Conservation (phyloP, 2,888 invertebrate species). For the Dyspetes luteomarginatus region DNA sequence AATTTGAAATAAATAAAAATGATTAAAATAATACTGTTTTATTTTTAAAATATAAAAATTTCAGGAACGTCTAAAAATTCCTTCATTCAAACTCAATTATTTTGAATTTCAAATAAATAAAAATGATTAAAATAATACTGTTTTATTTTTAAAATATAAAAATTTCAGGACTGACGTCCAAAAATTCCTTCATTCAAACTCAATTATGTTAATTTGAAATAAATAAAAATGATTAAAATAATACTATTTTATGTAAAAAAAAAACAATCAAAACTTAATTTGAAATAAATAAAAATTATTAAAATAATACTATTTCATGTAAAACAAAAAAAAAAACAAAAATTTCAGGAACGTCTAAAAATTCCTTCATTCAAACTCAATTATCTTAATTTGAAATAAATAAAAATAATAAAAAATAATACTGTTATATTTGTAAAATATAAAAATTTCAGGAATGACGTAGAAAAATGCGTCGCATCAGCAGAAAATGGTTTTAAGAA, state of each 20-base stretch:
- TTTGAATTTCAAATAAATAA: too few species aligned
- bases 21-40: neutral
- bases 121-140: neutral
- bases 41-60: conserved; percentile 8
- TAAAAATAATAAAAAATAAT: neutral
- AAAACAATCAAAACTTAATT: conserved; percentile 10
- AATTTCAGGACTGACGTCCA: conserved; percentile 61
- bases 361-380: too few species aligned
- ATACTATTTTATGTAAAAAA: neutral
- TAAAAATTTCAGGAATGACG: conserved; percentile 57
- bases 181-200: conserved; percentile 33
- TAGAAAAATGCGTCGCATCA: conserved; percentile 60
- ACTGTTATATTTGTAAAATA: neutral
- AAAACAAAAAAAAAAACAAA: neutral
- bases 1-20: too few species aligned
- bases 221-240: neutral
- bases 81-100: neutral
- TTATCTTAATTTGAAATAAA: too few species aligned
- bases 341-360: neutral
- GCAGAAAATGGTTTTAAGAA: conserved; percentile 57
- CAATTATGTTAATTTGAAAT: too few species aligned
- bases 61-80: conserved; percentile 48
- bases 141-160: neutral
- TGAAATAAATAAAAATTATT: too few species aligned
- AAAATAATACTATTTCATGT: too few species aligned